Evolutionary conservation across 1,140 invertebrate genomes (phyloP).

Genomic region (Nymphalis io): DNA sequence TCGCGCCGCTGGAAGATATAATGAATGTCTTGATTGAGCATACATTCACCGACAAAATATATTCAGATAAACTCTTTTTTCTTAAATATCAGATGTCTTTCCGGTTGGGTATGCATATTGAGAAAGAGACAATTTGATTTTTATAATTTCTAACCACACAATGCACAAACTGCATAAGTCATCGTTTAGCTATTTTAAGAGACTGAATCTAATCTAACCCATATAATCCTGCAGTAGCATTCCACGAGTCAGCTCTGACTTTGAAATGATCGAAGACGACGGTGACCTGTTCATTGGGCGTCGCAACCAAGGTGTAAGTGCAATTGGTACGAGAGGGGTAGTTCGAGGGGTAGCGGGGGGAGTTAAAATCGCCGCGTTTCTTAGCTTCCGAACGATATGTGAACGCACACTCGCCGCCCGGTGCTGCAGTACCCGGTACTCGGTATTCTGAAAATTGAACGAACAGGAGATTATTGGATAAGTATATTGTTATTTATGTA

Average conservation of each 20-base stretch:
- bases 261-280: conserved; percentile 97
- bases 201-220: conserved; percentile 72
- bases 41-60: neutral
- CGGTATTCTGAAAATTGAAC: conserved; percentile 86
- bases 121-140: no score
- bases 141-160: no score
- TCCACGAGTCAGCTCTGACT: conserved; percentile 83
- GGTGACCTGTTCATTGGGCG: conserved; percentile 94
- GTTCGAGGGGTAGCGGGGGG: conserved; percentile 96
- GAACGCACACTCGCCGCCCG: conserved; percentile 94
- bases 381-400: conserved; percentile 92
- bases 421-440: conserved; percentile 96
- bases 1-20: conserved; percentile 80
- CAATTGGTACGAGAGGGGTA: conserved; percentile 97
- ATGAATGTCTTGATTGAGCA: neutral
- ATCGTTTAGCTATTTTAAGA: no score
- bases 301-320: conserved; percentile 93
- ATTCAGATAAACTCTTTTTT: no score
- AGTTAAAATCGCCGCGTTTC: conserved; percentile 96
- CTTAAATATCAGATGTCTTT: no score
- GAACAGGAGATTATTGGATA: no score
- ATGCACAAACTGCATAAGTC: no score
- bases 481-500: no score
- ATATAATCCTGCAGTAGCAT: conserved; percentile 83
- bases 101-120: no score